phyloP scores from a whole-genome alignment of 2,888 invertebrate genomes.

The Nasonia oneida region DNA sequence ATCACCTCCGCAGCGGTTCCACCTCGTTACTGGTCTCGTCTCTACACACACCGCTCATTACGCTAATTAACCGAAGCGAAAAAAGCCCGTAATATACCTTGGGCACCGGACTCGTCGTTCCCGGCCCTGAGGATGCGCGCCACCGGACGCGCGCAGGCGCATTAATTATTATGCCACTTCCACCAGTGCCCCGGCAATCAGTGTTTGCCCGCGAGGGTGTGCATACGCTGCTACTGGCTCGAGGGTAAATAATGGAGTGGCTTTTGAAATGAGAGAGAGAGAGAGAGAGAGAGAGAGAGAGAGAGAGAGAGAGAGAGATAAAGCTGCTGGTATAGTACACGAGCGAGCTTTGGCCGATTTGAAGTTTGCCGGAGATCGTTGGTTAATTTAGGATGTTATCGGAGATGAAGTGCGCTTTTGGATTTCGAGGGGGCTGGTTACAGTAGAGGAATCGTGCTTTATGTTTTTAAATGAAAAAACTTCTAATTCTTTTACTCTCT shows the following conservation, averaged over 20 bases:
- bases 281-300: neutral
- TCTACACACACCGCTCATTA: neutral
- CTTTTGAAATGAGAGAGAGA: neutral
- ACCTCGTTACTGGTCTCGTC: neutral
- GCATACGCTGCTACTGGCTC: neutral
- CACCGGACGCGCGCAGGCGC: conserved; percentile 17
- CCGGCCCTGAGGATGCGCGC: conserved; percentile 21
- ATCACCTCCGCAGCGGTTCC: neutral
- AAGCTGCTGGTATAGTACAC: too few relatives aligned
- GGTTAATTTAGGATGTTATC: neutral
- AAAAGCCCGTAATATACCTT: neutral
- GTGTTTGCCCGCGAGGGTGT: neutral
- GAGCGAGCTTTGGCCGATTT: neutral
- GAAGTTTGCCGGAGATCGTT: neutral
- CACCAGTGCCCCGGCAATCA: conserved; percentile 5
- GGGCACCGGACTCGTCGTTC: neutral
- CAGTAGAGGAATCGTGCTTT: neutral
- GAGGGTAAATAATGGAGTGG: conserved; percentile 28
- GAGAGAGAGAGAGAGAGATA: neutral
- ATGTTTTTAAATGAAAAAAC: too few relatives aligned
- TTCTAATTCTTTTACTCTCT: too few relatives aligned
- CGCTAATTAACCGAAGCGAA: conserved; percentile 9
- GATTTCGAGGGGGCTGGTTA: neutral
- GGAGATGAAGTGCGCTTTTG: neutral
- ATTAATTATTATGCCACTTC: conserved; percentile 55